Evolutionary conservation across 2,113 vertebrate species (phyloP).

Genomic region (Myiagra hebetior): DNA sequence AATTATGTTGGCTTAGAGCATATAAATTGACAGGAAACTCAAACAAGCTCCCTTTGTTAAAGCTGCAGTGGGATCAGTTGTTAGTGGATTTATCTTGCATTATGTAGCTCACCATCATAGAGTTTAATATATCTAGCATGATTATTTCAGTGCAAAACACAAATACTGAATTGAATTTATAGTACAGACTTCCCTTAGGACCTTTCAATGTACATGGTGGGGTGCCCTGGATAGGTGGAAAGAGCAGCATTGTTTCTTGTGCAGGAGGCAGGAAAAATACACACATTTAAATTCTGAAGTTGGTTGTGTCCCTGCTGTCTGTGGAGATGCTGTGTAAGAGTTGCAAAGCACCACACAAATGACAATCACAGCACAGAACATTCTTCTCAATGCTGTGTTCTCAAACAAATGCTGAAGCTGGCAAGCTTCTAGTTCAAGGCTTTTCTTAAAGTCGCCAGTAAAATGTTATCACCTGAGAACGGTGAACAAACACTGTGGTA

Average conservation of each 20-base stretch:
- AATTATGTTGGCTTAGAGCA: not conserved
- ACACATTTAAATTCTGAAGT: not conserved
- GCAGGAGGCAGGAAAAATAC: not conserved
- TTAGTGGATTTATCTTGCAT: not conserved
- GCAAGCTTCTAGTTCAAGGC: not conserved
- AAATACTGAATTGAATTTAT: not conserved
- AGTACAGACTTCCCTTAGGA: not conserved
- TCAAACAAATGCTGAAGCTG: not conserved
- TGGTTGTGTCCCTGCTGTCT: not conserved
- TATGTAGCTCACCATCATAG: not conserved
- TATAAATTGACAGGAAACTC: not conserved
- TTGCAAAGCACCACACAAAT: not conserved
- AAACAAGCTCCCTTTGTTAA: not conserved
- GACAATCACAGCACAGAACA: not conserved
- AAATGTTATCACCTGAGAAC: not conserved
- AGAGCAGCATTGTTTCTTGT: not conserved
- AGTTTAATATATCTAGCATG: not conserved
- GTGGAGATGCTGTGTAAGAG: not conserved
- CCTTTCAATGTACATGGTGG: accelerated
- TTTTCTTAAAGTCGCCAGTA: not conserved
- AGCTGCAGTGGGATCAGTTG: not conserved
- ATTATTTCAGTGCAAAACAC: not conserved
- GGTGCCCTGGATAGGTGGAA: not conserved
- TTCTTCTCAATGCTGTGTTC: not conserved
- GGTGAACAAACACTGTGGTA: not conserved